phyloP scores from a whole-genome alignment of 2,113 vertebrate genomes.

The Entelurus aequoreus region DNA sequence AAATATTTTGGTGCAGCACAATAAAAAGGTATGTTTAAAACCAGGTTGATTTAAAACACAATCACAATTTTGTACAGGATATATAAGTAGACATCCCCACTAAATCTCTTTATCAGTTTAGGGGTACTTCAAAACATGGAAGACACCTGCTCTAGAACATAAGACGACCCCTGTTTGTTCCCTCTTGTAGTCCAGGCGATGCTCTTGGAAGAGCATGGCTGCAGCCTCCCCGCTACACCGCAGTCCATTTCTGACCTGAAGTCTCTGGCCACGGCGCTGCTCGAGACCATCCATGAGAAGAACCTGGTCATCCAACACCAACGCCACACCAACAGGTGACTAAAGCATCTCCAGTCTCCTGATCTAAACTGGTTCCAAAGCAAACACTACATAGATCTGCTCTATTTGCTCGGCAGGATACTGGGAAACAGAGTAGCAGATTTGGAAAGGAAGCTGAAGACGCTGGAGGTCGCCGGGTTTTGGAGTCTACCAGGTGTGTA shows the following conservation, averaged over 20 bases:
- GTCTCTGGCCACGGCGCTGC: conserved; percentile 60
- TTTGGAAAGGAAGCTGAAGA: conserved; percentile 92
- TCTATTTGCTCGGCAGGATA: conserved; percentile 73
- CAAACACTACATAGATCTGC: conserved; percentile 34
- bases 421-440: conserved; percentile 91
- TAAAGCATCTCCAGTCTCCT: background rate
- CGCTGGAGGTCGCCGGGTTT: conserved; percentile 92
- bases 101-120: no score
- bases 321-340: conserved; percentile 63
- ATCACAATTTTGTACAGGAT: no score
- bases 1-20: no score
- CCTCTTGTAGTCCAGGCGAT: conserved; percentile 53
- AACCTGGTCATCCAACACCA: conserved; percentile 70
- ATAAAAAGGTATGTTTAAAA: no score
- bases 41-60: no score
- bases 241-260: conserved; percentile 63
- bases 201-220: conserved; percentile 62
- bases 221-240: conserved; percentile 63
- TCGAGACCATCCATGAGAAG: conserved; percentile 68
- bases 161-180: background rate
- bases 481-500: conserved; percentile 94
- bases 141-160: background rate
- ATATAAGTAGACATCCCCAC: no score
- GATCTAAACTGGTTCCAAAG: conserved; percentile 21
- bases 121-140: no score